Base-by-base conservation (phyloP, 2,888 invertebrate species). In the Amaurobius ferox region DNA sequence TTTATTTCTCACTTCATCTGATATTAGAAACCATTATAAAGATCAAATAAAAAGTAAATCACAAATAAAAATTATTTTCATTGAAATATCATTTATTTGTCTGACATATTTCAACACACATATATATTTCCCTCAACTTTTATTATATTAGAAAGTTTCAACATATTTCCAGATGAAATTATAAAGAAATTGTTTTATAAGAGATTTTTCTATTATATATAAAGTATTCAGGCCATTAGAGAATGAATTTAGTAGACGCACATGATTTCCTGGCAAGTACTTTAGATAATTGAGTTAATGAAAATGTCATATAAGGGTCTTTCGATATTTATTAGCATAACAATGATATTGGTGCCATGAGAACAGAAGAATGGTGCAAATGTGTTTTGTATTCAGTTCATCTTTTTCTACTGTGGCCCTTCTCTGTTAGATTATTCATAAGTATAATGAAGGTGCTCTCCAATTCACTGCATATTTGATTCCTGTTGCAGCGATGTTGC, bases 381-480 rank as follows among this genome's bases (percentile, higher is more conserved):
- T 72, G 55, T 77, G 66, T 83, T 72, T 72, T 61, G 35, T 62
- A 71, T 79, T 71, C 28, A 67, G 29, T 80, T 77, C 39, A 77
- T 64, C 64, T 71, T 83, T 68, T 83, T 68, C 72, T 71, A 72
- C 64, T 64, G 66, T 77, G 35, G 39, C 64, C 30, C 26, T 68
- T 66, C 61, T 35, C 77, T 71, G 40, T 71, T 83, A 72, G 83
- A 61, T 83, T 77, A 62, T 76, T 83, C 64, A 77, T 83, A 55
- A 83, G 71, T 72, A 44, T 71, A 32, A 72, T 64, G 68, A 79
- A 74, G 83, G 83, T 83, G 83, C 83, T 83, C 83, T 77, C 77
- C 71, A 72, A 66, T 30, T 67, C 83, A 77, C 83, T 72, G 66
- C 71, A 64, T 78, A 70, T 74, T 73, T 77, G 66, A 72, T 70